Percentiles rank a stretch among this genome's conserved stretches.
Conservation (phyloP, 2,888 invertebrate species). For the Chorisops tibialis region DNA sequence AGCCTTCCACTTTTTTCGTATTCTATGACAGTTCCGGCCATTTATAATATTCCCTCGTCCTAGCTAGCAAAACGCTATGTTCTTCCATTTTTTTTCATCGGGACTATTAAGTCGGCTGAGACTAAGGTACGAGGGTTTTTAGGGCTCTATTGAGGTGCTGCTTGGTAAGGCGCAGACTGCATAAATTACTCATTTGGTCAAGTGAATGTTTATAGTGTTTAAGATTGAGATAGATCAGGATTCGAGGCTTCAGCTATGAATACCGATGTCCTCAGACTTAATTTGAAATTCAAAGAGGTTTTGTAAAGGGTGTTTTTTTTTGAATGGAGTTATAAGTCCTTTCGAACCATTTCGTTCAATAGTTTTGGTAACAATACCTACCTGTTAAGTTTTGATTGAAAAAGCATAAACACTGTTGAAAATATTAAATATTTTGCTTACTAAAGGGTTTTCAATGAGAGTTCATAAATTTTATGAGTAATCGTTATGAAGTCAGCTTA, state of each 20-base stretch:
- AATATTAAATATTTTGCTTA: too few species aligned
- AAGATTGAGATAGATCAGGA: slow-evolving; percentile 32
- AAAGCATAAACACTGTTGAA: too few species aligned
- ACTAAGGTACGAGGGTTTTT: slow-evolving; percentile 17
- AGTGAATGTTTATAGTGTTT: slow-evolving; percentile 32
- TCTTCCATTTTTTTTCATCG: background rate
- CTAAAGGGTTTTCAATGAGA: too few species aligned
- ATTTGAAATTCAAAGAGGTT: too few species aligned
- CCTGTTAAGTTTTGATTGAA: too few species aligned
- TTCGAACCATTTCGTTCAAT: too few species aligned
- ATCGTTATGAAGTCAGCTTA: too few species aligned
- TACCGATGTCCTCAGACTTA: slow-evolving; percentile 17
- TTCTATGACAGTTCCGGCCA: slow-evolving; percentile 33
- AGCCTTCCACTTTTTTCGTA: slow-evolving; percentile 32
- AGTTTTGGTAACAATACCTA: too few species aligned
- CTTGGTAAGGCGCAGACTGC: slow-evolving; percentile 22
- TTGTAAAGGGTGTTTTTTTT: too few species aligned
- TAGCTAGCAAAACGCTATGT: background rate
- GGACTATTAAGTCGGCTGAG: slow-evolving; percentile 17
- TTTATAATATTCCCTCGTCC: slow-evolving; percentile 31
- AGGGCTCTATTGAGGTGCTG: slow-evolving; percentile 19
- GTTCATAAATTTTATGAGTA: too few species aligned
- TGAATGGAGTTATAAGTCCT: too few species aligned
- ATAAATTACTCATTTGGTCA: slow-evolving; percentile 34
- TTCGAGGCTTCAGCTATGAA: slow-evolving; percentile 28